Conservation (phyloP, 2,113 vertebrate genomes). For the Elephas maximus region DNA sequence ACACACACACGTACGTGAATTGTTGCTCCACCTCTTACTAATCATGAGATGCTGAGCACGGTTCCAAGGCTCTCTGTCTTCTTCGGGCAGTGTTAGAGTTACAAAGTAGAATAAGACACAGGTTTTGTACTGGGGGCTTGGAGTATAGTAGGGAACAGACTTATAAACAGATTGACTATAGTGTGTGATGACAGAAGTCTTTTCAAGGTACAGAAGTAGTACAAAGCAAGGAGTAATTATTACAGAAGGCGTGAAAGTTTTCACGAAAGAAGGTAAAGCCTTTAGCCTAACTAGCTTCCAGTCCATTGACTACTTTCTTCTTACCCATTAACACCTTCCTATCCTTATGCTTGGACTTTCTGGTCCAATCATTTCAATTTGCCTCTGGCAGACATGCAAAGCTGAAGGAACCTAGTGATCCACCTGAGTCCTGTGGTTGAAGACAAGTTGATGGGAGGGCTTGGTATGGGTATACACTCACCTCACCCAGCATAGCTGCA, state of each 20-base stretch:
- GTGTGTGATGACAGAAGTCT: neutral
- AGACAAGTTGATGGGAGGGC: neutral
- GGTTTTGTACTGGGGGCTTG: neutral
- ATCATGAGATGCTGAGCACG: neutral
- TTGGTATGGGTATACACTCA: neutral
- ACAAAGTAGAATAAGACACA: neutral
- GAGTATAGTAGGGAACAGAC: neutral
- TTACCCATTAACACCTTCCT: neutral
- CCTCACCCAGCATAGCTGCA: neutral
- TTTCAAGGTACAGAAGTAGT: neutral
- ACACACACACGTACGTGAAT: neutral
- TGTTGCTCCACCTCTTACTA: neutral
- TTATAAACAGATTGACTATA: neutral
- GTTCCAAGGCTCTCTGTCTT: neutral
- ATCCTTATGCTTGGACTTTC: neutral
- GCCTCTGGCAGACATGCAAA: neutral
- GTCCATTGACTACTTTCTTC: neutral
- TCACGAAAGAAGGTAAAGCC: neutral
- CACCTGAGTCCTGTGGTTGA: neutral
- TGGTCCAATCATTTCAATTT: neutral
- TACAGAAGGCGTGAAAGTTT: neutral
- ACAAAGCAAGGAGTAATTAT: neutral
- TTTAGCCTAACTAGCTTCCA: neutral
- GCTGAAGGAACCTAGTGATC: neutral
- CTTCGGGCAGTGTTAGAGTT: neutral